Base-by-base conservation (phyloP, 2,797 vertebrate species). In the Muraenolepis orangiensis region DNA sequence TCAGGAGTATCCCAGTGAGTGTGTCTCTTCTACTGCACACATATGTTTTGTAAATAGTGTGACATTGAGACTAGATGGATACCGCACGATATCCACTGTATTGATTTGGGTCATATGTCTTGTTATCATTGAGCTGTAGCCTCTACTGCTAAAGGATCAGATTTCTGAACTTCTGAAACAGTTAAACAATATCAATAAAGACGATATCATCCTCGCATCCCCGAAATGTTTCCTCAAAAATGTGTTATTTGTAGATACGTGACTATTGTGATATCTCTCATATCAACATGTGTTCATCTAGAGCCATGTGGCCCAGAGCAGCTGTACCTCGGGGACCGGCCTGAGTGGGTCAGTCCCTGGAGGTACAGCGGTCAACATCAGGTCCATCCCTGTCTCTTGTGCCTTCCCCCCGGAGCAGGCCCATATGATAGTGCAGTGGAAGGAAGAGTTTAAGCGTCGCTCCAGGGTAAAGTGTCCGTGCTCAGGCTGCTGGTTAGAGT, bases 401-500 rank as follows among this genome's bases (percentile, higher is more conserved):
- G 30, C 80, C 85, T 74, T 68, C 80, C 80, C 80, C 80, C 84
- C 86, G 71, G 77, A 81, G 69, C 89, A 98, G 96, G 94, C 95
- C 71, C 93, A 95, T 80, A 88, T 98, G 92, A 95, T 98, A 93
- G 94, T 94, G 82, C 95, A 96, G 91, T 98, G 96, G 96, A 99
- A 98, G 88, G 97, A 98, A 1, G 96, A 97, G 88, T 98, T 98
- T 94, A 98, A 98, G 91, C 95, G 94, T 46, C 94, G 94, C 74
- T 96, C 96, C 34, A 94, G 96, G 87, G 96, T 99, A 89, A 97
- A 96, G 87, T 98, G 97, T 91, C 97, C 96, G 16, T 95, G 95
- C 87, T 93, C 95, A 1, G 96, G 96, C 86, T 99, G 97, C 91
- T 98, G 97, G 96, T 92, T 98, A 92, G 97, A 99, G 90, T 99